These are phyloP conservation scores for Smutsia gigantea DNA, from an alignment of 2,797 vertebrate species.

Conservation along the genomic window DNA sequence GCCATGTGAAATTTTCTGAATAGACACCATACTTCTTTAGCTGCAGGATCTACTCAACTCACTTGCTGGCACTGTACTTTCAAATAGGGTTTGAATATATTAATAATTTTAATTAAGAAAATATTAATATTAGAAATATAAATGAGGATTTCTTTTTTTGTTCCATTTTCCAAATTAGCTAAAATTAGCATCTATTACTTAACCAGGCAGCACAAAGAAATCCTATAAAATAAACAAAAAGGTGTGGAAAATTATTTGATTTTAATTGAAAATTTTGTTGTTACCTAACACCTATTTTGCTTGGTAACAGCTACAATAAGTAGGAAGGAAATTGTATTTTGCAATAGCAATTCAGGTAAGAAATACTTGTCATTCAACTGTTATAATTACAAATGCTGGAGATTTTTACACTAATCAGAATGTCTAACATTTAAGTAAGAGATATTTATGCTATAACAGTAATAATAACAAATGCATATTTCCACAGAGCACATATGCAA, in stretches of 20 bases:
- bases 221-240: slow-evolving; percentile 30
- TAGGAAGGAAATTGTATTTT: not conserved
- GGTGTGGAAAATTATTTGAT: not conserved
- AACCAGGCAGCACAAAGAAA: not conserved
- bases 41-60: not conserved
- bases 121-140: slow-evolving; percentile 11
- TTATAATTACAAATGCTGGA: not conserved
- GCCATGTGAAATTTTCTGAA: not conserved
- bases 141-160: not conserved
- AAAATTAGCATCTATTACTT: slow-evolving; percentile 30
- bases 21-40: not conserved
- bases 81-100: not conserved
- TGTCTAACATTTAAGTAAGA: not conserved
- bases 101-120: not conserved
- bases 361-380: slow-evolving; percentile 25
- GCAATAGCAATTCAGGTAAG: not conserved
- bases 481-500: not conserved
- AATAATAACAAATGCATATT: not conserved
- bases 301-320: not conserved
- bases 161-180: not conserved
- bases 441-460: not conserved
- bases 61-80: not conserved
- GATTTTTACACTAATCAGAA: not conserved
- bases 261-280: not conserved
- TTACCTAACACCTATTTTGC: not conserved